These are phyloP conservation scores for Pachymerium ferrugineum DNA, from an alignment of 2,888 invertebrate species.

Conservation along the genomic window DNA sequence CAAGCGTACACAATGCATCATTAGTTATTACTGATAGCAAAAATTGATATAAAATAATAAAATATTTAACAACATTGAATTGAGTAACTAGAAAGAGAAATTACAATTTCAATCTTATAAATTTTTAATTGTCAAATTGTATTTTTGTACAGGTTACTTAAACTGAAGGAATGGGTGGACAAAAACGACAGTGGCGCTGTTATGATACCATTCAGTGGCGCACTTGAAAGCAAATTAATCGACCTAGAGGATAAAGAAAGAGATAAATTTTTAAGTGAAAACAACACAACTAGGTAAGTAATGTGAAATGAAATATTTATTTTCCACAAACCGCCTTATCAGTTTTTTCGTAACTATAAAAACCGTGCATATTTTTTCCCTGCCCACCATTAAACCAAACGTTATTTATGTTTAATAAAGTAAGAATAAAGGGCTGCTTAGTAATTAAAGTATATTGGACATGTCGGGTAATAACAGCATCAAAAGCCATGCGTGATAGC, in stretches of 20 bases:
- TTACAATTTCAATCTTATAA: not conserved
- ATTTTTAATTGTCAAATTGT: not conserved
- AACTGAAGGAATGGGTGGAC: conserved; percentile 98
- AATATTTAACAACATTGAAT: not conserved
- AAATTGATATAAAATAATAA: not conserved
- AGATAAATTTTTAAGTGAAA: conserved; percentile 74
- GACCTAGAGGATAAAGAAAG: conserved; percentile 75
- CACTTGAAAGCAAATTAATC: conserved; percentile 74
- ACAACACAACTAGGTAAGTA: conserved; percentile 67
- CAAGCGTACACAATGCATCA: too few species aligned
- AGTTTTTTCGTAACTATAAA: too few species aligned
- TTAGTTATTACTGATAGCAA: too few species aligned
- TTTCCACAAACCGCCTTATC: too few species aligned
- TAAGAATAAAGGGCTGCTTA: not conserved
- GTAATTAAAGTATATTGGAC: conserved; percentile 19
- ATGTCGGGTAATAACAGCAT: conserved; percentile 22
- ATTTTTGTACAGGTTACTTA: conserved; percentile 64
- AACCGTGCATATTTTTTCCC: not conserved
- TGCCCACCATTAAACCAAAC: conserved; percentile 6
- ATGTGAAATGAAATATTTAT: too few species aligned
- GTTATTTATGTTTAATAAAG: conserved; percentile 2
- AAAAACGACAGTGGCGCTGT: conserved; percentile 89
- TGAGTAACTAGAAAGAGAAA: not conserved
- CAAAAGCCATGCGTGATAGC: conserved; percentile 7
- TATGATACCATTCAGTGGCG: conserved; percentile 94